These are phyloP conservation scores for Perizoma flavofasciatum DNA, from an alignment of 2,888 invertebrate genomes.

Conservation along the genomic window DNA sequence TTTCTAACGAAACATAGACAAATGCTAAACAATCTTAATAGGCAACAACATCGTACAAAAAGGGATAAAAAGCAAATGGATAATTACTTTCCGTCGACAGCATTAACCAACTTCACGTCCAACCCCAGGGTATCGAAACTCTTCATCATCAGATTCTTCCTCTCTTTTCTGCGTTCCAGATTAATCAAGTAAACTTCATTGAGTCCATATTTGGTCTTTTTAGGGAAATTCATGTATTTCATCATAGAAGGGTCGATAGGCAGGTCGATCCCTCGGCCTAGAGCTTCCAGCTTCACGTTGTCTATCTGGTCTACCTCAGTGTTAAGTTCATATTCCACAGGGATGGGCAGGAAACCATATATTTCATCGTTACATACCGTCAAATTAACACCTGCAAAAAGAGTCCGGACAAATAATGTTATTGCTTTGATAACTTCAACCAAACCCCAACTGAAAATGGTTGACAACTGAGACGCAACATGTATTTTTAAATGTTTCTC, in stretches of 20 bases:
- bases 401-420: too few relatives aligned
- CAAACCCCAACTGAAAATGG: too few relatives aligned
- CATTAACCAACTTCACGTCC: constrained; percentile 89
- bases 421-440: too few relatives aligned
- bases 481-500: too few relatives aligned
- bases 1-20: too few relatives aligned
- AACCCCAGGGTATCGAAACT: constrained; percentile 93
- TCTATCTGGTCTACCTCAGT: constrained; percentile 87
- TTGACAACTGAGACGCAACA: too few relatives aligned
- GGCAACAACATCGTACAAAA: too few relatives aligned
- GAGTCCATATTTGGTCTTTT: constrained; percentile 87
- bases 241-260: constrained; percentile 67
- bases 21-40: too few relatives aligned
- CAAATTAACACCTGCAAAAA: constrained; percentile 26
- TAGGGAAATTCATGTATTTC: constrained; percentile 60
- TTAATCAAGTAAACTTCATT: constrained; percentile 97
- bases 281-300: constrained; percentile 90
- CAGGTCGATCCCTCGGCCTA: constrained; percentile 83
- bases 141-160: constrained; percentile 90
- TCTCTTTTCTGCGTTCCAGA: constrained; percentile 90
- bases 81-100: constrained; percentile 93
- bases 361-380: constrained; percentile 87
- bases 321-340: constrained; percentile 85
- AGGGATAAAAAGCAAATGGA: background rate
- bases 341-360: constrained; percentile 93